These are phyloP conservation scores for Auanema freiburgensis DNA, from an alignment of 2,888 invertebrate genomes.

Conservation along the genomic window DNA sequence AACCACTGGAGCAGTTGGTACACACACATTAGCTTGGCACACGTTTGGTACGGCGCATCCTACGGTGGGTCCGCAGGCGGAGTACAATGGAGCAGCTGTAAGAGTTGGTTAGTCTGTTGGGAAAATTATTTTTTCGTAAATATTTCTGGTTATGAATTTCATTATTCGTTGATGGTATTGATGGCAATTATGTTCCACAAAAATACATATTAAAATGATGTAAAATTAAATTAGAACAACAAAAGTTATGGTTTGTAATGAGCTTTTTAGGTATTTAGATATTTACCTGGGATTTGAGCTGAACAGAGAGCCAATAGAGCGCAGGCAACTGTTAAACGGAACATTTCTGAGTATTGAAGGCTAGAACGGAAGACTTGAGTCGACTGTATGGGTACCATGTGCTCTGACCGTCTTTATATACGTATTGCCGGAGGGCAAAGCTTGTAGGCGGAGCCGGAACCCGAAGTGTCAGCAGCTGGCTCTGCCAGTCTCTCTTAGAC, in stretches of 20 bases:
- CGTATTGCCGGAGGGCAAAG: too few relatives aligned
- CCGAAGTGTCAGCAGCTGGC: too few relatives aligned
- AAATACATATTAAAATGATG: too few relatives aligned
- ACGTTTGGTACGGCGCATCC: slow-evolving; percentile 50
- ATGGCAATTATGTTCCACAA: too few relatives aligned
- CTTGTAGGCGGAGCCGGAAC: too few relatives aligned
- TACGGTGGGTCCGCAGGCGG: slow-evolving; percentile 49
- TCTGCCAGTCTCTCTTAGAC: too few relatives aligned
- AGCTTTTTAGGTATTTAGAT: not conserved
- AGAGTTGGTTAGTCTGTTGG: slow-evolving; percentile 1
- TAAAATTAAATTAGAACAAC: not conserved
- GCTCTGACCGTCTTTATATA: too few relatives aligned
- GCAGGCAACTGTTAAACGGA: slow-evolving; percentile 34
- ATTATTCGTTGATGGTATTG: too few relatives aligned
- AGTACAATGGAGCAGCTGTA: slow-evolving; percentile 49
- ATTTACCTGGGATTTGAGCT: slow-evolving; percentile 37
- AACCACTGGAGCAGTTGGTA: slow-evolving; percentile 36
- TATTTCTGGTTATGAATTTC: too few relatives aligned
- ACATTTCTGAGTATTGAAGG: slow-evolving; percentile 21
- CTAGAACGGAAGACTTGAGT: slow-evolving; percentile 3
- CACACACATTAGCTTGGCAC: slow-evolving; percentile 49
- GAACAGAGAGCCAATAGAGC: slow-evolving; percentile 27
- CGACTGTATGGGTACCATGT: too few relatives aligned
- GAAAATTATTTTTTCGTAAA: not conserved
- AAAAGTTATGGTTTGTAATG: not conserved